Percentiles rank a stretch among this genome's conserved stretches.
Conservation (phyloP, 2,113 vertebrate species). For the Illadopsis cleaveri region DNA sequence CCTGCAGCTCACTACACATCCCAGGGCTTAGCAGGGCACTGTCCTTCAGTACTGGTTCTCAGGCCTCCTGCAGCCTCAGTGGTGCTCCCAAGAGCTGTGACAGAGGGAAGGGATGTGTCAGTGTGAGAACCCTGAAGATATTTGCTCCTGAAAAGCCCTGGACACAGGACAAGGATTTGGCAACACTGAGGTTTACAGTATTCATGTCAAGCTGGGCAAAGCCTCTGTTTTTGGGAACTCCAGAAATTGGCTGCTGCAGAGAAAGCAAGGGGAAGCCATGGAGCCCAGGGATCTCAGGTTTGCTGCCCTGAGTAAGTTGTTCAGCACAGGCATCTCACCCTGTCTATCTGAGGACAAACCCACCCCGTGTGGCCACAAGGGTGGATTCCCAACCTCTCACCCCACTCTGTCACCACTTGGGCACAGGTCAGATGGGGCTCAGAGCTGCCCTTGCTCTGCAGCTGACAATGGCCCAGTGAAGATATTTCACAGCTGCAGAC, state of each 20-base stretch:
- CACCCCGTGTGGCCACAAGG: fast-evolving
- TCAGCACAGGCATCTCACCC: background rate
- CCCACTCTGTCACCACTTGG: background rate
- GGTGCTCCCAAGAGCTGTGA: background rate
- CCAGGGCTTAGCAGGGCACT: fast-evolving
- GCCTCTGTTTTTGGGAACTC: background rate
- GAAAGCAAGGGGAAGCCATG: fast-evolving
- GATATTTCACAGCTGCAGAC: background rate
- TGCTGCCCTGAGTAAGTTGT: background rate
- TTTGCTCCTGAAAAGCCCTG: background rate
- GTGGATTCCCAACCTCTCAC: background rate
- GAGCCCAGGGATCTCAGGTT: background rate
- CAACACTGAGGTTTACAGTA: background rate
- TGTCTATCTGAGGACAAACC: background rate
- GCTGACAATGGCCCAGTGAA: background rate
- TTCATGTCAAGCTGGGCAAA: background rate
- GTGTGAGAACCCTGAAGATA: background rate
- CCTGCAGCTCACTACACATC: background rate
- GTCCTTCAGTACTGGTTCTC: fast-evolving
- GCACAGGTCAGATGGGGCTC: background rate
- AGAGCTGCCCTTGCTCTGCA: background rate
- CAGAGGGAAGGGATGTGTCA: background rate
- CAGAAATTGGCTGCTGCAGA: background rate
- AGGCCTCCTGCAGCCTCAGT: background rate
- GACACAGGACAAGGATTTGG: background rate